Percentiles rank a stretch among this genome's conserved stretches.
Evolutionary conservation across 2,113 vertebrate species (phyloP).

Genomic region (Irena cyanogastra): DNA sequence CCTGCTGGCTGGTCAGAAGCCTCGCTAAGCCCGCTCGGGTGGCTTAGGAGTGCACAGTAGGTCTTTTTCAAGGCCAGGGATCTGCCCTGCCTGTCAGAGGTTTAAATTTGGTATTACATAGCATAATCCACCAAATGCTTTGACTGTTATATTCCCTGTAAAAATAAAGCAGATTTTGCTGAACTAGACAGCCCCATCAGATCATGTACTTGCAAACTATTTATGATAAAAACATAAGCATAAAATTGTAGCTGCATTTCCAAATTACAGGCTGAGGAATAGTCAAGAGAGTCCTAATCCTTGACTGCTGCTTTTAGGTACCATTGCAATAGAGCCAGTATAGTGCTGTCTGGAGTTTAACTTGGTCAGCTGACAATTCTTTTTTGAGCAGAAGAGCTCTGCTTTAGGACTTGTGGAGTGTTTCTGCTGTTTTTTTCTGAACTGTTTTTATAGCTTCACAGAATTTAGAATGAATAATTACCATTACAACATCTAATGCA

Average conservation of each 20-base stretch:
- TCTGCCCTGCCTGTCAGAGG: not conserved
- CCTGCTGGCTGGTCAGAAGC: not conserved
- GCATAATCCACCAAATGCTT: conserved; percentile 40
- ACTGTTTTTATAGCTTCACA: not conserved
- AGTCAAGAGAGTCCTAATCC: not conserved
- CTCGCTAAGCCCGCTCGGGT: not conserved
- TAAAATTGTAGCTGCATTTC: not conserved
- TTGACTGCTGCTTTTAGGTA: not conserved
- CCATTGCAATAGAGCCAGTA: not conserved
- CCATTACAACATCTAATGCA: not conserved
- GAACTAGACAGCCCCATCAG: not conserved
- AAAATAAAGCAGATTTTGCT: conserved; percentile 35
- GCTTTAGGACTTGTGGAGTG: not conserved
- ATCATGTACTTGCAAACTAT: not conserved
- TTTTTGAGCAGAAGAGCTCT: not conserved
- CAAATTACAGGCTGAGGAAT: not conserved
- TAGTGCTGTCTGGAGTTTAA: not conserved
- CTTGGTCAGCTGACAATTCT: not conserved
- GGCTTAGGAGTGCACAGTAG: not conserved
- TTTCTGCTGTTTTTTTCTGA: not conserved
- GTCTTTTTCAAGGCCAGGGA: conserved; percentile 7
- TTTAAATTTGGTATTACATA: conserved; percentile 30
- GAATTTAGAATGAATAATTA: conserved; percentile 6
- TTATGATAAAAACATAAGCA: not conserved
- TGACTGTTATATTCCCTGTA: not conserved